Evolutionary conservation across 2,113 vertebrate species (phyloP).

Genomic region (Cheilinus undulatus): DNA sequence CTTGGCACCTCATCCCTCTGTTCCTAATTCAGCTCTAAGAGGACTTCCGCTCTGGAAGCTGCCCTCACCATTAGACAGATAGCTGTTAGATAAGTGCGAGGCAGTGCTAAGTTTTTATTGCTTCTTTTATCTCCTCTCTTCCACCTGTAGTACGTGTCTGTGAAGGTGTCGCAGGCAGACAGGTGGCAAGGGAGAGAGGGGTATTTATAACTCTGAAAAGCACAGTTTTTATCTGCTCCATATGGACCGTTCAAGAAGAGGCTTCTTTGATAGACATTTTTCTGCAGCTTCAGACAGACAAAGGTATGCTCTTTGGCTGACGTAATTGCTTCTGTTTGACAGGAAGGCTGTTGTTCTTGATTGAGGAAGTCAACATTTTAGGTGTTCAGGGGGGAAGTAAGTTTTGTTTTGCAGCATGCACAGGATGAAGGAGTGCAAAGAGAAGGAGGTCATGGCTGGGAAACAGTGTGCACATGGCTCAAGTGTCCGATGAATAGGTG

Average conservation of each 20-base stretch:
- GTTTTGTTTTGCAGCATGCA: not conserved
- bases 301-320: constrained; percentile 36
- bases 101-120: constrained; percentile 50
- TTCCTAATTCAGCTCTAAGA: constrained; percentile 13
- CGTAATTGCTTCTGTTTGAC: constrained; percentile 3
- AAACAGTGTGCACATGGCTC: constrained; percentile 48
- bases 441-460: constrained; percentile 35
- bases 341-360: too few species aligned
- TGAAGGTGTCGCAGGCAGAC: constrained; percentile 32
- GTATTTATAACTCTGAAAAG: constrained; percentile 56
- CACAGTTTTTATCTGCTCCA: constrained; percentile 22
- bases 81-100: constrained; percentile 42
- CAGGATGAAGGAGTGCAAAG: constrained; percentile 13
- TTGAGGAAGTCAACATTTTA: not conserved
- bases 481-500: constrained; percentile 67
- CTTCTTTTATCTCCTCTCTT: constrained; percentile 35
- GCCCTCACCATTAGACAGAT: constrained; percentile 15
- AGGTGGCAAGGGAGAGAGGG: constrained; percentile 25
- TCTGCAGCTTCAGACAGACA: constrained; percentile 21
- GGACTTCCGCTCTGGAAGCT: constrained; percentile 34
- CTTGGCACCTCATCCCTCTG: constrained; percentile 13
- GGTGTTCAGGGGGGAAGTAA: not conserved
- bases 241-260: constrained; percentile 23
- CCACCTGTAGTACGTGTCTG: constrained; percentile 39
- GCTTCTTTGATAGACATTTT: constrained; percentile 18